Percentiles rank a stretch among this genome's conserved stretches.
These are phyloP conservation scores for Zelostemma sp. DNA, from an alignment of 1,140 invertebrate genomes.

Conservation along the genomic window DNA sequence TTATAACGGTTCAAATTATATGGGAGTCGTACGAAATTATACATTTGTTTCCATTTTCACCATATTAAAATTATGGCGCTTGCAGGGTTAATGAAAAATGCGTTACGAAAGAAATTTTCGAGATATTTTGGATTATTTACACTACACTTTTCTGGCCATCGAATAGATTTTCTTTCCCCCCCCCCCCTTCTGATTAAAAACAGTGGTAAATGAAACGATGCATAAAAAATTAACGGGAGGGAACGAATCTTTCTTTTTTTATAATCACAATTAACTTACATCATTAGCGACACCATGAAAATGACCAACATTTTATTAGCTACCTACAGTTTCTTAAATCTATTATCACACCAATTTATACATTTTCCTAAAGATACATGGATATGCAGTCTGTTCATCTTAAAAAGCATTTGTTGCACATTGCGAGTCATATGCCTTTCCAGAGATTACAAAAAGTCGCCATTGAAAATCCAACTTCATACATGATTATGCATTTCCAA, in stretches of 20 bases:
- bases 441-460: slow-evolving; percentile 15
- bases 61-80: too few relatives aligned
- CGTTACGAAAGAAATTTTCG: too few relatives aligned
- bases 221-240: too few relatives aligned
- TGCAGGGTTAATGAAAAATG: too few relatives aligned
- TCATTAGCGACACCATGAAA: slow-evolving; percentile 44
- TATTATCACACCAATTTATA: slow-evolving; percentile 71
- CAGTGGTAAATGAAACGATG: neutral
- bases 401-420: slow-evolving; percentile 34
- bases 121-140: too few relatives aligned
- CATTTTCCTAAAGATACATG: slow-evolving; percentile 56
- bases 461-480: neutral
- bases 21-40: too few relatives aligned
- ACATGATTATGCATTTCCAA: too few relatives aligned
- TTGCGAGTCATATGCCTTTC: slow-evolving; percentile 9
- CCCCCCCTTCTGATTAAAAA: too few relatives aligned
- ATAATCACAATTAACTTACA: slow-evolving; percentile 3
- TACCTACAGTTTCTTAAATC: slow-evolving; percentile 61
- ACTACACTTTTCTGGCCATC: too few relatives aligned
- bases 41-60: too few relatives aligned
- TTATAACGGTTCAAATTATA: too few relatives aligned
- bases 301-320: slow-evolving; percentile 55
- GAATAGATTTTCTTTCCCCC: too few relatives aligned
- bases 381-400: slow-evolving; percentile 46
- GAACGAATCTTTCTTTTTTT: neutral